Conservation (phyloP, 1,140 invertebrate species). For the Oryzaephilus surinamensis region DNA sequence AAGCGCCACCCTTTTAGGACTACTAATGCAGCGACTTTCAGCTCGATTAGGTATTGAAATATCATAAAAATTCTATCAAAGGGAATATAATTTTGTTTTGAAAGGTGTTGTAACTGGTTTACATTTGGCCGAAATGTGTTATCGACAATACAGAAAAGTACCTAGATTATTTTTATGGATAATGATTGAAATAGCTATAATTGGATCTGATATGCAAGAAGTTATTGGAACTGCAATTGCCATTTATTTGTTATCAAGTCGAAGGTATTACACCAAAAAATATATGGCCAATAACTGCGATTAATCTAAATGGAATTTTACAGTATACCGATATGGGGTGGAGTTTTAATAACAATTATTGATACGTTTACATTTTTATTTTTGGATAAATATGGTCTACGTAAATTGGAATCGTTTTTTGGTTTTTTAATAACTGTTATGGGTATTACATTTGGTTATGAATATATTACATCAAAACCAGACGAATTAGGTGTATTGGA, state of each 20-base stretch:
- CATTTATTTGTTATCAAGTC: constrained; percentile 75
- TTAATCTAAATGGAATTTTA: constrained; percentile 30
- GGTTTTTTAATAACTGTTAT: constrained; percentile 75
- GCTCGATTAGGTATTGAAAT: constrained; percentile 72
- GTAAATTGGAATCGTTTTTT: constrained; percentile 85
- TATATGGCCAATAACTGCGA: constrained; percentile 33
- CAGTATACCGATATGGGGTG: constrained; percentile 77
- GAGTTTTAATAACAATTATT: constrained; percentile 78
- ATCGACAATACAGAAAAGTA: constrained; percentile 65
- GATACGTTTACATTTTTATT: constrained; percentile 91
- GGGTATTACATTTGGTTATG: constrained; percentile 86
- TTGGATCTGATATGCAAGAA: constrained; percentile 91
- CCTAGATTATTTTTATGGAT: constrained; percentile 80
- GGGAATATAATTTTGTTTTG: no score
- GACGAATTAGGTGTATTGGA: constrained; percentile 60
- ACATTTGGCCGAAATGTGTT: constrained; percentile 76
- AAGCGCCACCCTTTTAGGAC: constrained; percentile 72
- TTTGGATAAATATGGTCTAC: constrained; percentile 82
- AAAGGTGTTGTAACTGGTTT: constrained; percentile 48
- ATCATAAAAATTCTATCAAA: background rate
- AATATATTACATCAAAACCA: constrained; percentile 68
- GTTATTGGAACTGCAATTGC: constrained; percentile 89
- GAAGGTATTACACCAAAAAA: no score
- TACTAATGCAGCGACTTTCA: constrained; percentile 79
- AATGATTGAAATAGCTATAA: constrained; percentile 92